phyloP scores from a whole-genome alignment of 1,140 invertebrate genomes.

The Eriocheir sinensis region DNA sequence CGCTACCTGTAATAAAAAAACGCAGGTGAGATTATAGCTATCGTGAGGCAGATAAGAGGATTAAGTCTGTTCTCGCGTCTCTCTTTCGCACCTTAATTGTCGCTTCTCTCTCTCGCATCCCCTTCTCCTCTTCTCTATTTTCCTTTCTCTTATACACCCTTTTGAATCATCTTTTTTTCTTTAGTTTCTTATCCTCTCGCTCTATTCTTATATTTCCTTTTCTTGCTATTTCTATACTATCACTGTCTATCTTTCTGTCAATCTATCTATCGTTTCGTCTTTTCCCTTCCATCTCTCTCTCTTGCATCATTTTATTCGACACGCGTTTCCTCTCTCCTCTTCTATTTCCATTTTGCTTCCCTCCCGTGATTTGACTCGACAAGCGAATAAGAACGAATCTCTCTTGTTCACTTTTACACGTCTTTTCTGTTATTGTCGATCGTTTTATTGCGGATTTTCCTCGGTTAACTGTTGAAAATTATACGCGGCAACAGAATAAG shows the following conservation, averaged over 20 bases:
- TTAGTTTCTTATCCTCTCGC: neutral
- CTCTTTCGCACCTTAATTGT: neutral
- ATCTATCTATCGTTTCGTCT: neutral
- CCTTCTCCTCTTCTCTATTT: neutral
- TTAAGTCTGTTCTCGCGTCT: neutral
- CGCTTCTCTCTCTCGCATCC: neutral
- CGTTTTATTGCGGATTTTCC: no score
- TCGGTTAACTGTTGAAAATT: no score
- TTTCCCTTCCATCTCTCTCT: no score
- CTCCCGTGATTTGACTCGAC: neutral
- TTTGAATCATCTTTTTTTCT: neutral
- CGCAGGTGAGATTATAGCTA: neutral
- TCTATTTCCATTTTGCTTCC: neutral
- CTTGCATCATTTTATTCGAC: no score
- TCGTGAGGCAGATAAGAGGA: neutral
- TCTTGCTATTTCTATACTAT: neutral
- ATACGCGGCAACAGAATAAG: no score
- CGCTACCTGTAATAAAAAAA: neutral
- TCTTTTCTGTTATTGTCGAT: no score
- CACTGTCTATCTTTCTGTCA: neutral
- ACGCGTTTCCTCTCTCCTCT: neutral
- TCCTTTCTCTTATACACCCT: constrained; percentile 35
- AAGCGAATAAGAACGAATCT: no score
- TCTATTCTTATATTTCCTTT: neutral
- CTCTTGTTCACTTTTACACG: no score